phyloP scores from a whole-genome alignment of 1,140 invertebrate species.

The Lerema accius region DNA sequence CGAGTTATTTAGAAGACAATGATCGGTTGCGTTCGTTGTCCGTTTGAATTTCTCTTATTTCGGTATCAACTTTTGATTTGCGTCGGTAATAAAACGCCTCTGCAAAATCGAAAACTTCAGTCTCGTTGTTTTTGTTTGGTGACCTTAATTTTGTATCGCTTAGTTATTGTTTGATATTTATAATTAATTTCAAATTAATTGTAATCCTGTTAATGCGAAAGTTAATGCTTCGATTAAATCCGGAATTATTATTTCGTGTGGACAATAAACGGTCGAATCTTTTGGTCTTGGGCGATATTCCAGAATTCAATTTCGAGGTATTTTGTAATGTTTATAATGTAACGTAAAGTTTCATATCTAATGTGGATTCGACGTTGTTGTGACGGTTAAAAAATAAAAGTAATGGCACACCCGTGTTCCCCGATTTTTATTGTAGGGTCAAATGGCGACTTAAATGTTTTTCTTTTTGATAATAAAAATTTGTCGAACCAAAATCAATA shows the following conservation, averaged over 20 bases:
- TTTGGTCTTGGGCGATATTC: constrained; percentile 43
- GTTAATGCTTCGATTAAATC: constrained; percentile 10
- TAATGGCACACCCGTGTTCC: constrained; percentile 27
- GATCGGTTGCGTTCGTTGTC: constrained; percentile 36
- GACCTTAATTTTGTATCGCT: constrained; percentile 23
- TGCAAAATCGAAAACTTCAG: constrained; percentile 28
- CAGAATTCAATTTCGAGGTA: constrained; percentile 56
- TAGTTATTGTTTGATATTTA: constrained; percentile 13
- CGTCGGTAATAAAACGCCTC: constrained; percentile 41
- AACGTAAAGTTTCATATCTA: constrained; percentile 56
- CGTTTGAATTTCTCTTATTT: constrained; percentile 43
- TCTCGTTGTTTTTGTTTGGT: constrained; percentile 20
- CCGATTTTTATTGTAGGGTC: constrained; percentile 55
- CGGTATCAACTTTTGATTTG: constrained; percentile 37
- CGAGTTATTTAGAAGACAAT: constrained; percentile 57
- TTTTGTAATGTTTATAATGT: constrained; percentile 46
- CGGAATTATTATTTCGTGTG: constrained; percentile 21
- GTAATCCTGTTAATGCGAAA: too few species aligned
- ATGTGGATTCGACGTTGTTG: constrained; percentile 49
- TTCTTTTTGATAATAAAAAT: constrained; percentile 27
- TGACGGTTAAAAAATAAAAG: constrained; percentile 55
- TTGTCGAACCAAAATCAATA: constrained; percentile 32
- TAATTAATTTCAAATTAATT: too few species aligned
- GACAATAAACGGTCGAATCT: constrained; percentile 39
- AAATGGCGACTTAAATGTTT: constrained; percentile 40